A percentile compares a stretch with the other conserved stretches of the same genome.
These are phyloP conservation scores for Otolemur garnettii DNA, from an alignment of 2,113 vertebrate genomes.

Conservation along the genomic window DNA sequence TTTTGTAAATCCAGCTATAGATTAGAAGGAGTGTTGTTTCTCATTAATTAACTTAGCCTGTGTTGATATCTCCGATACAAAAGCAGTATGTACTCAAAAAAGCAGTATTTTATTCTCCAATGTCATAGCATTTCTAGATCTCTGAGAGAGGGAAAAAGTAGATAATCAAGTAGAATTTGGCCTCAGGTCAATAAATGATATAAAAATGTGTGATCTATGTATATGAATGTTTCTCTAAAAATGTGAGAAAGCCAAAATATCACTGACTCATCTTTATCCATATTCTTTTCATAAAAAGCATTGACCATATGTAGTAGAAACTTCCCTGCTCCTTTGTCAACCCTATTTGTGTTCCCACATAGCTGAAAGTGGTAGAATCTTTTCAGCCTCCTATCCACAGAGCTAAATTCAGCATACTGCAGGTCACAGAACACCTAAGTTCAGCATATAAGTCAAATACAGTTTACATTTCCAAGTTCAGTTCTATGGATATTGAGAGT, in stretches of 20 bases:
- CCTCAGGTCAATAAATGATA: slow-evolving; percentile 70
- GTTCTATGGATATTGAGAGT: neutral
- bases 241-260: slow-evolving; percentile 62
- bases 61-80: slow-evolving; percentile 35
- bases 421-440: neutral
- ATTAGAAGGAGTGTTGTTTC: slow-evolving; percentile 55
- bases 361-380: neutral
- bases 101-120: slow-evolving; percentile 55
- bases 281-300: slow-evolving; percentile 50
- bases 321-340: neutral
- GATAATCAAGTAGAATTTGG: slow-evolving; percentile 76
- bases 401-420: neutral
- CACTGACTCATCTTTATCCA: slow-evolving; percentile 34
- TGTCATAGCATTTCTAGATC: slow-evolving; percentile 66
- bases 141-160: slow-evolving; percentile 52
- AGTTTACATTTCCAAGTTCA: slow-evolving; percentile 25
- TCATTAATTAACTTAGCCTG: slow-evolving; percentile 59
- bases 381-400: neutral
- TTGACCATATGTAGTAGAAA: neutral
- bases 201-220: slow-evolving; percentile 62
- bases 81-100: too few relatives aligned
- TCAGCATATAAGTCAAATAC: neutral
- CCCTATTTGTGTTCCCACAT: neutral
- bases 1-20: slow-evolving; percentile 65
- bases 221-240: slow-evolving; percentile 67